Percentiles rank a stretch among this genome's conserved stretches.
Evolutionary conservation across 2,113 vertebrate genomes (phyloP).

Genomic region (Coracopsis vasa): DNA sequence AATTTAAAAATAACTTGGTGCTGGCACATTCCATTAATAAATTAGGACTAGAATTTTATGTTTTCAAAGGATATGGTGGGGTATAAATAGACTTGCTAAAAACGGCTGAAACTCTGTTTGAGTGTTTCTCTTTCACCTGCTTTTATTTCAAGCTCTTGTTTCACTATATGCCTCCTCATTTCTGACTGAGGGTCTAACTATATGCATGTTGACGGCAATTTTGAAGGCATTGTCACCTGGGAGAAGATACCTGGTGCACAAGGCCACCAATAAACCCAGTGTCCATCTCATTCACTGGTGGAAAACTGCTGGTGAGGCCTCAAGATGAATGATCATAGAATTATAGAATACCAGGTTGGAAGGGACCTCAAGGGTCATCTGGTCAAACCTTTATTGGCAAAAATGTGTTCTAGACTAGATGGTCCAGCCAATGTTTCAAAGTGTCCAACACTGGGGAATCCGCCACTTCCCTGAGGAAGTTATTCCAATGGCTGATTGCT

Average conservation of each 20-base stretch:
- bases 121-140: constrained; percentile 58
- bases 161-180: not conserved
- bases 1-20: constrained; percentile 74
- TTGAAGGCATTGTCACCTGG: not conserved
- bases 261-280: not conserved
- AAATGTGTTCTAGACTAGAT: not conserved
- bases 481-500: not conserved
- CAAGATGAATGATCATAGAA: not conserved
- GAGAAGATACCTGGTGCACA: not conserved
- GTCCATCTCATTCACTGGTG: not conserved
- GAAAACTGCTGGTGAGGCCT: not conserved
- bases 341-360: not conserved
- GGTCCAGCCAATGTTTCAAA: not conserved
- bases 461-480: not conserved
- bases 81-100: constrained; percentile 64
- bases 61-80: constrained; percentile 61
- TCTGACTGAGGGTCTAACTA: not conserved
- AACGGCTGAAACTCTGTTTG: constrained; percentile 32
- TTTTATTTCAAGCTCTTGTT: constrained; percentile 30
- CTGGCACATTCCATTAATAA: constrained; percentile 74
- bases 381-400: not conserved
- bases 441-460: not conserved
- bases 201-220: not conserved
- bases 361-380: not conserved
- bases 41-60: constrained; percentile 63